Percentiles rank a stretch among this genome's conserved stretches.
Conservation (phyloP, 2,888 invertebrate species). For the Lasioglossum pauxillum region DNA sequence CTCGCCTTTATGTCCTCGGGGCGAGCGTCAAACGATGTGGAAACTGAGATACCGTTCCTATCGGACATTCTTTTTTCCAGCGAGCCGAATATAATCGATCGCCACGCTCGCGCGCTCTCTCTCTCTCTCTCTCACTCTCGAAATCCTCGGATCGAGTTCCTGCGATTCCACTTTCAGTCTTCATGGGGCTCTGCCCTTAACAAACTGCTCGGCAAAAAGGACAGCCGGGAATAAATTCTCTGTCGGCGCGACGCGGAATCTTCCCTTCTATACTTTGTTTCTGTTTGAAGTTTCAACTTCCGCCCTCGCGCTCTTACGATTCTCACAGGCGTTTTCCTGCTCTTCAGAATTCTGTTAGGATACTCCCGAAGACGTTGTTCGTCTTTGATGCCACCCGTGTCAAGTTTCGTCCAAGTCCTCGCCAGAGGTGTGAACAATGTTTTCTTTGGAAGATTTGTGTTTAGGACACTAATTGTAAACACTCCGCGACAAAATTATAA, state of each 20-base stretch:
- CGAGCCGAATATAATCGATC: constrained; percentile 52
- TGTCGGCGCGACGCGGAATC: not conserved
- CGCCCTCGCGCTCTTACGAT: not conserved
- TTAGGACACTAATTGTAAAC: no score
- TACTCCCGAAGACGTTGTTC: not conserved
- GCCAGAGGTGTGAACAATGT: not conserved
- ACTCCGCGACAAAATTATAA: no score
- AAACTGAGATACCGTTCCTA: constrained; percentile 66
- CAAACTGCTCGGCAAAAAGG: not conserved
- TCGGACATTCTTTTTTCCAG: constrained; percentile 45
- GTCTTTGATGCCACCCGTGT: not conserved
- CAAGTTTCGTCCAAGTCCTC: not conserved
- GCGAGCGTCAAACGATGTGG: constrained; percentile 68
- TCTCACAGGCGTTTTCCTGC: not conserved
- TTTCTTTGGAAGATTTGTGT: not conserved
- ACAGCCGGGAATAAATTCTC: not conserved
- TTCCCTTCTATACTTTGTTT: not conserved
- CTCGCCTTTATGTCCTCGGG: constrained; percentile 57
- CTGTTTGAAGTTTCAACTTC: not conserved
- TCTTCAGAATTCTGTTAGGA: not conserved
- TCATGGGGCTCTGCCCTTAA: not conserved
- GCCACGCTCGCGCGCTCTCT: not conserved
- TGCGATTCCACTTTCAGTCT: not conserved
- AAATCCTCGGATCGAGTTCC: constrained; percentile 17
- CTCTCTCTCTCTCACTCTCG: not conserved